phyloP scores from a whole-genome alignment of 2,113 vertebrate genomes.

The Podarcis cretensis region DNA sequence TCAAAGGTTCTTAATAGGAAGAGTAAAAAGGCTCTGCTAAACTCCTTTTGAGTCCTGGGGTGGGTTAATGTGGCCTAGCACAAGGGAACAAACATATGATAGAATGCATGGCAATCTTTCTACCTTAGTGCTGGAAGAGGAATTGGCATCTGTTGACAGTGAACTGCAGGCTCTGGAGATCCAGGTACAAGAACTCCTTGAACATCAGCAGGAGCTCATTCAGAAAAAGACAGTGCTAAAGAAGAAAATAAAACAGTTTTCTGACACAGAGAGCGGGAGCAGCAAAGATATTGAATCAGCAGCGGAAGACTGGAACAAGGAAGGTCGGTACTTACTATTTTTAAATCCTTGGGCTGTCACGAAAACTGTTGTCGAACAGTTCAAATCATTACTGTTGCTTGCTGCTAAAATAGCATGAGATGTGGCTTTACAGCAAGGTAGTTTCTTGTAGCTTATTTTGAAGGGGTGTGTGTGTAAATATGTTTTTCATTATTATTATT shows the following conservation, averaged over 20 bases:
- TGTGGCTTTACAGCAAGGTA: background rate
- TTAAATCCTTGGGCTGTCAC: background rate
- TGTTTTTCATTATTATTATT: background rate
- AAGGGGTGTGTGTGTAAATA: background rate
- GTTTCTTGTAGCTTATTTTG: background rate
- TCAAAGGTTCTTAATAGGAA: background rate
- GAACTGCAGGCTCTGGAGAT: constrained; percentile 88
- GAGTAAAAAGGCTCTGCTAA: background rate
- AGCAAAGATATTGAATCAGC: constrained; percentile 67
- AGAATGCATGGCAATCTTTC: background rate
- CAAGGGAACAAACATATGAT: background rate
- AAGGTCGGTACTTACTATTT: constrained; percentile 75
- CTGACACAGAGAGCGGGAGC: constrained; percentile 66
- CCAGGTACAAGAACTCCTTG: constrained; percentile 88
- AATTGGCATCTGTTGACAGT: constrained; percentile 83
- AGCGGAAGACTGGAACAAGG: constrained; percentile 78
- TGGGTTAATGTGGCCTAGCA: background rate
- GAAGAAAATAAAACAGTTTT: constrained; percentile 78
- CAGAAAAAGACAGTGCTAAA: constrained; percentile 80
- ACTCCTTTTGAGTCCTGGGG: background rate
- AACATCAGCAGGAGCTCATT: constrained; percentile 85
- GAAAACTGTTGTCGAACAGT: background rate
- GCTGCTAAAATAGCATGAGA: background rate
- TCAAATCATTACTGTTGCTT: background rate
- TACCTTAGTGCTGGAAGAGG: constrained; percentile 79